Evolutionary conservation across 2,888 invertebrate species (phyloP), one percentile per base, ranked within the genome.

Genomic region (Mimachlamys varia): DNA sequence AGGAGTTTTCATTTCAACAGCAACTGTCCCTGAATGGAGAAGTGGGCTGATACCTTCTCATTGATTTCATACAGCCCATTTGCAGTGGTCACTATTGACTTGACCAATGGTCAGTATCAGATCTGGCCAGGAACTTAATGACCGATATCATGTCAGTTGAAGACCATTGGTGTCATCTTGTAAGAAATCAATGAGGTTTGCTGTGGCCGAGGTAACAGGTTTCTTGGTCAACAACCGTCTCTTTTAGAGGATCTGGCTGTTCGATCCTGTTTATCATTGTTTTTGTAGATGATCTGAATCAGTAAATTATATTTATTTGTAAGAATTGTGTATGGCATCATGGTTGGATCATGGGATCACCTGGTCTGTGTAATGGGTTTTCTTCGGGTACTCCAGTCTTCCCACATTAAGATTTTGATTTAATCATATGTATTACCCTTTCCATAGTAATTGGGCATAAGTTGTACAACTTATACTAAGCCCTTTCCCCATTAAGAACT

Each of bases 31-130:
- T 76, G 12, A 33, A 12, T 76, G 44, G 33, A n/a, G n/a, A 76
- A 33, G 33, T 76, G 10, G 15, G 33, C 58, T 58, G 58, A 58
- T 58, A 19, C 76, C 22, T 33, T 76, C 76, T 76, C 22, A 76
- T 76, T 76, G 76, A 76, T 76, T 76, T 33, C 76, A 33, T 76
- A 76, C 76, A 27, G 76, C 27, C 13, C 76, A 76, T 27, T 76
- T 76, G 33, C 27, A 76, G 10, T 76, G 76, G 33, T 76, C 76
- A 33, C 76, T 58, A 58, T 58, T 19, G 22, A 58, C 22, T 76
- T 76, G 76, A 76, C 27, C 76, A 15, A 27, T 76, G 76, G 76
- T 76, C 33, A 33, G 76, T 76, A 58, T 22, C 58, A 58, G 53
- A 53, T 58, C 58, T 58, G 76, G 7, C 27, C 22, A 62, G 62